Conservation (phyloP, 2,113 vertebrate species). For the human (Homo sapiens) region DNA sequence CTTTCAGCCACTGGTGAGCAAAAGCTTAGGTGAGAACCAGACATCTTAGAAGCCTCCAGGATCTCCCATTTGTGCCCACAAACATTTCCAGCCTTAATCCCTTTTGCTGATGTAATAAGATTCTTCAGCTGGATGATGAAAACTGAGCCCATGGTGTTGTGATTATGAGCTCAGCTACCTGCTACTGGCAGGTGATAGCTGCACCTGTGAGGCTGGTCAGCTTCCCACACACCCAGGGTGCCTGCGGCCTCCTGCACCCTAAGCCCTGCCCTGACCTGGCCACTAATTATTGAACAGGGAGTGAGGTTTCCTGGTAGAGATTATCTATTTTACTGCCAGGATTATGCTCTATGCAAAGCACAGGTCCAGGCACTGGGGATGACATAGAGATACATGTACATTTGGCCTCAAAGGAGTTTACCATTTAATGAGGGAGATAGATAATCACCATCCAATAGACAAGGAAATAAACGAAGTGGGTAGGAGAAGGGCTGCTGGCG, state of each 20-base stretch:
- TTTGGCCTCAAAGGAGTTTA: not conserved
- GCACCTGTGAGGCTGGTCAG: slow-evolving; percentile 54
- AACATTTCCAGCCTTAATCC: slow-evolving; percentile 49
- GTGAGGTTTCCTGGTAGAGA: not conserved
- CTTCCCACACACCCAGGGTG: not conserved
- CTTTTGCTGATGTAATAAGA: slow-evolving; percentile 30
- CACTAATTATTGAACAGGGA: not conserved
- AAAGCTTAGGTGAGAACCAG: slow-evolving; percentile 35
- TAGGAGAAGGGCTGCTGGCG: not conserved
- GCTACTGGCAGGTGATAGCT: slow-evolving; percentile 31
- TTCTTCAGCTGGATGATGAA: slow-evolving; percentile 19
- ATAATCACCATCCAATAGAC: not conserved
- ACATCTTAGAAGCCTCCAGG: not conserved
- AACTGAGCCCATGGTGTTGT: slow-evolving; percentile 43
- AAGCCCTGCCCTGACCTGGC: not conserved
- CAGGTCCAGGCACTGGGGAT: not conserved
- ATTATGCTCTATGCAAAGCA: not conserved
- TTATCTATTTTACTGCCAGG: not conserved
- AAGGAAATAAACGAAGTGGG: not conserved
- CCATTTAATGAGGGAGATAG: not conserved
- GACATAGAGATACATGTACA: not conserved
- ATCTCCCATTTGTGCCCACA: not conserved
- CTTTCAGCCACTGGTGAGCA: not conserved
- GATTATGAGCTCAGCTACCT: not conserved
- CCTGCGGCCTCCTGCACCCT: not conserved